These are phyloP conservation scores for Lacerta agilis DNA, from an alignment of 2,797 vertebrate species.

Conservation along the genomic window DNA sequence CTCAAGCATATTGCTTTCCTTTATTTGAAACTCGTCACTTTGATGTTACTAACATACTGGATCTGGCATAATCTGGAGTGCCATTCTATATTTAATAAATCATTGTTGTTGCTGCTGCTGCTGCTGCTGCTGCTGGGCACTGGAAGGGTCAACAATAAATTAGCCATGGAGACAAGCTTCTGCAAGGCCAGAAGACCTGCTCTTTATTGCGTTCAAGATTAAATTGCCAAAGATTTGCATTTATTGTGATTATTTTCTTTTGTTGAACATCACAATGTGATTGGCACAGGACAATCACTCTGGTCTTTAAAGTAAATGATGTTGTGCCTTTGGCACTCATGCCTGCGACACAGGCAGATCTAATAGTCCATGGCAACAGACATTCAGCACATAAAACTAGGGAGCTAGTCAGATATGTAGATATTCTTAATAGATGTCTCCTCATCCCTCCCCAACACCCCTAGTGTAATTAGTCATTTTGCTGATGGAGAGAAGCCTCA, in stretches of 20 bases:
- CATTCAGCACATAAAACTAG: neutral
- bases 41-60: neutral
- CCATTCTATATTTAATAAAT: slow-evolving; percentile 11
- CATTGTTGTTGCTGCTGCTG: too few relatives aligned
- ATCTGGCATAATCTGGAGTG: neutral
- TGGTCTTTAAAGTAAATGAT: neutral
- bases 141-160: neutral
- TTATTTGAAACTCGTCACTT: neutral
- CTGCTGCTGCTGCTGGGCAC: too few relatives aligned
- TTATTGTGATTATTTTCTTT: neutral
- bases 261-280: neutral
- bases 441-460: neutral
- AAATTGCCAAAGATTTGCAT: neutral
- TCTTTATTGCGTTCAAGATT: neutral
- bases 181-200: neutral
- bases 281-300: neutral
- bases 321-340: neutral
- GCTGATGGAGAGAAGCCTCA: neutral
- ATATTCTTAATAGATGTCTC: neutral
- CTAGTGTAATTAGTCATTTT: neutral
- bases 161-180: neutral
- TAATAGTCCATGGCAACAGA: neutral
- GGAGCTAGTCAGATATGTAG: neutral
- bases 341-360: neutral
- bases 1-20: neutral